Evolutionary conservation across 2,888 invertebrate species (phyloP).

Genomic region (Actias luna): DNA sequence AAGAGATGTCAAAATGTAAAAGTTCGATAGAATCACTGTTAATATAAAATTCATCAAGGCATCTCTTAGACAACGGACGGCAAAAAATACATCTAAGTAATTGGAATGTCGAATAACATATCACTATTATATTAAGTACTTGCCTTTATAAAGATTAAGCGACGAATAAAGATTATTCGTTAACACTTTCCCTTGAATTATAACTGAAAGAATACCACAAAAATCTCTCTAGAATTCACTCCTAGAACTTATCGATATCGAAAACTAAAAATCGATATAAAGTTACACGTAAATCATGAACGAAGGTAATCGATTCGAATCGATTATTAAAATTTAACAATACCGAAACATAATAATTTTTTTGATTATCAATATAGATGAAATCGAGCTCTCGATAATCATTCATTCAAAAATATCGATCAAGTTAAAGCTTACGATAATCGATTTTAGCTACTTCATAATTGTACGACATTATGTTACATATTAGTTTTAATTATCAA

Average conservation of each 20-base stretch:
- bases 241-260: background rate
- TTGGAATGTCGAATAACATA: constrained; percentile 1
- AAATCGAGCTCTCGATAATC: background rate
- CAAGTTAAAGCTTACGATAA: background rate
- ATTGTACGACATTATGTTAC: background rate
- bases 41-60: background rate
- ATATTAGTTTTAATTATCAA: constrained; percentile 4
- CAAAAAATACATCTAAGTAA: background rate
- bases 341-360: constrained; percentile 5
- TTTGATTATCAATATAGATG: background rate
- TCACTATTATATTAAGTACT: constrained; percentile 5
- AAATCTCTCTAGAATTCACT: background rate
- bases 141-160: background rate
- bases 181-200: background rate
- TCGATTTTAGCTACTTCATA: background rate
- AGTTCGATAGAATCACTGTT: background rate
- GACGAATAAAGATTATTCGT: background rate
- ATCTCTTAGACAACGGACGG: background rate
- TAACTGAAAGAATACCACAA: background rate
- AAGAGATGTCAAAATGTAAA: too few relatives aligned
- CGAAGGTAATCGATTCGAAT: too few relatives aligned
- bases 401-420: background rate
- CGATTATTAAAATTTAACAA: background rate
- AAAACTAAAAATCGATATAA: background rate
- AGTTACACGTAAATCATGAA: background rate